These are phyloP conservation scores for Setipinna tenuifilis DNA, from an alignment of 2,797 vertebrate genomes.

Conservation along the genomic window DNA sequence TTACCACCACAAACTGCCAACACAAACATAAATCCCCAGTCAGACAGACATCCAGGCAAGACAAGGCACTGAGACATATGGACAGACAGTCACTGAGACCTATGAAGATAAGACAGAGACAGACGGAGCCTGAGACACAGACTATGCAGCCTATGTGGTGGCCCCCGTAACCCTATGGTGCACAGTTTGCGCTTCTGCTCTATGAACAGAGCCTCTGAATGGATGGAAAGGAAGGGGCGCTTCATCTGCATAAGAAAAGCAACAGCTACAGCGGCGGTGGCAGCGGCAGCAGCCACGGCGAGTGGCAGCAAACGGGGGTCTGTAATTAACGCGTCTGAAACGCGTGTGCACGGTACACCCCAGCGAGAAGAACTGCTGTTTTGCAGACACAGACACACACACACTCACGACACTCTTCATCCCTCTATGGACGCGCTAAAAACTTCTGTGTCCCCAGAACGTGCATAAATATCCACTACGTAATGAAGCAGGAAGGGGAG, in stretches of 20 bases:
- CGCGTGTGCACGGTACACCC: background rate
- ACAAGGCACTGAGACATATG: background rate
- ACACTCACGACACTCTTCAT: constrained; percentile 9
- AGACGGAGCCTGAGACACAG: background rate
- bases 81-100: background rate
- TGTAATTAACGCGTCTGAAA: constrained; percentile 1
- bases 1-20: background rate
- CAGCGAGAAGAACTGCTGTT: constrained; percentile 33
- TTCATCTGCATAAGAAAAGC: constrained; percentile 59
- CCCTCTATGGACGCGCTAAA: constrained; percentile 21
- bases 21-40: background rate
- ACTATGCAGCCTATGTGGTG: background rate
- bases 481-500: background rate
- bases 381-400: background rate
- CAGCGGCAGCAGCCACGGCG: constrained; percentile 12
- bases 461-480: background rate
- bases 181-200: background rate
- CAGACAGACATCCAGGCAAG: background rate
- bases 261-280: constrained; percentile 20
- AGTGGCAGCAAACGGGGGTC: background rate
- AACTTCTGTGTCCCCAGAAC: background rate
- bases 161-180: background rate
- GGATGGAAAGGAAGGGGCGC: constrained; percentile 28
- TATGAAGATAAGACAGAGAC: background rate
- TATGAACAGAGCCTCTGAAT: background rate